These are phyloP conservation scores for Aplysina aerophoba DNA, from an alignment of 37 sponge, comb jelly and placozoan species.

Conservation along the genomic window DNA sequence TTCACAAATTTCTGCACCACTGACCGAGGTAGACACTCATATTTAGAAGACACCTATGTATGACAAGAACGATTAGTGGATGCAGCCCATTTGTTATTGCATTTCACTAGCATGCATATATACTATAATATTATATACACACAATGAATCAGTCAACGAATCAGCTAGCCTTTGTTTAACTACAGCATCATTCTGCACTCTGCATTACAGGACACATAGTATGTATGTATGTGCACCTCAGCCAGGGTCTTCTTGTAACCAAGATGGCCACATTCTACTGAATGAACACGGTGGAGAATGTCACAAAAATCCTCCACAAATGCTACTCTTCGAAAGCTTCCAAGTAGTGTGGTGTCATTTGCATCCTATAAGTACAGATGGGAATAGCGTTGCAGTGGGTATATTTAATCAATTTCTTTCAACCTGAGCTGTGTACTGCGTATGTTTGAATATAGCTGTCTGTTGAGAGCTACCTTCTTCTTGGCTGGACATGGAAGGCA, in stretches of 20 bases:
- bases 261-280: slow-evolving; percentile 1
- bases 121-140: too few relatives aligned
- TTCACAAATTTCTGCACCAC: slow-evolving; percentile 20
- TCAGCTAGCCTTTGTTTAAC: too few relatives aligned
- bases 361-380: slow-evolving; percentile 10
- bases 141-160: too few relatives aligned
- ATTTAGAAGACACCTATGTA: background rate
- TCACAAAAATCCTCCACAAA: slow-evolving; percentile 21
- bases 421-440: background rate
- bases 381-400: background rate
- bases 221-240: slow-evolving; percentile 29
- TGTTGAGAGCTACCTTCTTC: background rate
- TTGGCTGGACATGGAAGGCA: slow-evolving; percentile 8
- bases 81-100: background rate
- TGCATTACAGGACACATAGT: too few relatives aligned
- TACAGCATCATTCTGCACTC: too few relatives aligned
- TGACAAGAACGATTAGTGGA: background rate
- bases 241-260: slow-evolving; percentile 13
- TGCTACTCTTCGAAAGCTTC: slow-evolving; percentile 12
- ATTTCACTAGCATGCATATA: slow-evolving; percentile 9
- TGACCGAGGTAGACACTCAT: background rate
- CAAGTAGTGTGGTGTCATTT: slow-evolving; percentile 20
- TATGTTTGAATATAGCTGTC: slow-evolving; percentile 16
- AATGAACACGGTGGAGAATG: background rate
- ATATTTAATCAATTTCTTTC: background rate